phyloP scores from a whole-genome alignment of 2,113 vertebrate species.

The Zosterops japonicus region DNA sequence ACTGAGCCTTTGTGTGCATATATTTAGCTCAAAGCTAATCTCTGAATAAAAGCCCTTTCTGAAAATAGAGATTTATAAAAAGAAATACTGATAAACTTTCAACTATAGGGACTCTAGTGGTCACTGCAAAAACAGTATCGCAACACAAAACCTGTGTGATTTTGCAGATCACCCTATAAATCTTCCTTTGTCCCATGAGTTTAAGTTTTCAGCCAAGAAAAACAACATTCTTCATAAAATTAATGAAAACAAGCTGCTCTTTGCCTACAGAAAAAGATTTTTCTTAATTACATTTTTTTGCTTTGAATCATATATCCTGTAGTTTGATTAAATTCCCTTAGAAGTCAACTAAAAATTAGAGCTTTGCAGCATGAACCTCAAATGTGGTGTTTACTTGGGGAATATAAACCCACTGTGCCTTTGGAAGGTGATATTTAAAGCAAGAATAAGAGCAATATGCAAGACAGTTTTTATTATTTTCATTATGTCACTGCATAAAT shows the following conservation, averaged over 20 bases:
- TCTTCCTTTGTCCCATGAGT: conserved; percentile 20
- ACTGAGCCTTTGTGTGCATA: conserved; percentile 1
- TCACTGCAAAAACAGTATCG: conserved; percentile 36
- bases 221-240: conserved; percentile 72
- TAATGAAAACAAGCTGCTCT: conserved; percentile 74
- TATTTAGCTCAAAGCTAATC: conserved; percentile 47
- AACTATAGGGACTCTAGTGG: conserved; percentile 28
- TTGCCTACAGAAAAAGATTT: conserved; percentile 67
- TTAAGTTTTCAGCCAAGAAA: conserved; percentile 67
- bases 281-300: conserved; percentile 73
- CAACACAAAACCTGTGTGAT: conserved; percentile 50
- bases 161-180: conserved; percentile 50
- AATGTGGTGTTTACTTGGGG: conserved; percentile 9
- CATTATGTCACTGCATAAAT: conserved; percentile 48
- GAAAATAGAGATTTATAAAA: conserved; percentile 54
- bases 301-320: conserved; percentile 69
- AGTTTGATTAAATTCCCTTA: conserved; percentile 68
- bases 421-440: conserved; percentile 28
- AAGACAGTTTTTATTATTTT: conserved; percentile 54
- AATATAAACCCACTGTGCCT: conserved; percentile 31
- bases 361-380: not conserved
- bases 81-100: conserved; percentile 56
- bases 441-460: conserved; percentile 9
- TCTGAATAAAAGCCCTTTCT: conserved; percentile 23
- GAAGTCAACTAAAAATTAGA: conserved; percentile 59